These are phyloP conservation scores for Synanceia verrucosa DNA, from an alignment of 2,797 vertebrate genomes.

Conservation along the genomic window DNA sequence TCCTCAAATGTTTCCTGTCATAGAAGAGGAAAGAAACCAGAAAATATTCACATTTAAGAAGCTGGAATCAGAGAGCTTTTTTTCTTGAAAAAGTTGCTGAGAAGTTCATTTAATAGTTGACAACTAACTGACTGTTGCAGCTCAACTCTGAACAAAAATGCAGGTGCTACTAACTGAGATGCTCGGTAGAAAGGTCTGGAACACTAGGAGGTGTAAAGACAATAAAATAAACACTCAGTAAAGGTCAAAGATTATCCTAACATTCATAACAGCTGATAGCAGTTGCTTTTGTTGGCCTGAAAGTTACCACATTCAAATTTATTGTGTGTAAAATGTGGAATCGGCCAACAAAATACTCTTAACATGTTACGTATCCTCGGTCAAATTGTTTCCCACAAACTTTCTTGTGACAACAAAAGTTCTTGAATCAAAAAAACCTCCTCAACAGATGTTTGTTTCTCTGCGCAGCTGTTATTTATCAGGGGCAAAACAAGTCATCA, in stretches of 20 bases:
- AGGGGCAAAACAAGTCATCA: constrained; percentile 51
- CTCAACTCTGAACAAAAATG: too few relatives aligned
- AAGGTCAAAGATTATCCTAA: background rate
- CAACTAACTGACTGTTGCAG: too few relatives aligned
- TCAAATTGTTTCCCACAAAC: constrained; percentile 25
- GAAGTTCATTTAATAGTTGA: too few relatives aligned
- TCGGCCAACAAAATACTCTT: background rate
- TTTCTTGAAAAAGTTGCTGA: too few relatives aligned
- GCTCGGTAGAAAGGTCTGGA: too few relatives aligned
- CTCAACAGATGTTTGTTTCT: constrained; percentile 49
- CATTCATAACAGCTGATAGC: background rate
- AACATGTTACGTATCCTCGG: background rate
- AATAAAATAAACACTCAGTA: too few relatives aligned
- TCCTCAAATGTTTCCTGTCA: too few relatives aligned
- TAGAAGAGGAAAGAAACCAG: too few relatives aligned
- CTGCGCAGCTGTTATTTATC: constrained; percentile 63
- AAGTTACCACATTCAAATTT: background rate
- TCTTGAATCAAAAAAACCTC: constrained; percentile 3
- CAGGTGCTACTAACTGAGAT: too few relatives aligned
- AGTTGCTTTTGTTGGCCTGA: background rate
- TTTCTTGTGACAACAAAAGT: constrained; percentile 11
- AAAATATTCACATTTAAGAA: too few relatives aligned
- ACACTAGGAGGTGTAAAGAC: too few relatives aligned
- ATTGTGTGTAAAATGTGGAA: background rate
- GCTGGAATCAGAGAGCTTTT: too few relatives aligned